These are phyloP conservation scores for Automeris io DNA, from an alignment of 2,888 invertebrate species.

Conservation along the genomic window DNA sequence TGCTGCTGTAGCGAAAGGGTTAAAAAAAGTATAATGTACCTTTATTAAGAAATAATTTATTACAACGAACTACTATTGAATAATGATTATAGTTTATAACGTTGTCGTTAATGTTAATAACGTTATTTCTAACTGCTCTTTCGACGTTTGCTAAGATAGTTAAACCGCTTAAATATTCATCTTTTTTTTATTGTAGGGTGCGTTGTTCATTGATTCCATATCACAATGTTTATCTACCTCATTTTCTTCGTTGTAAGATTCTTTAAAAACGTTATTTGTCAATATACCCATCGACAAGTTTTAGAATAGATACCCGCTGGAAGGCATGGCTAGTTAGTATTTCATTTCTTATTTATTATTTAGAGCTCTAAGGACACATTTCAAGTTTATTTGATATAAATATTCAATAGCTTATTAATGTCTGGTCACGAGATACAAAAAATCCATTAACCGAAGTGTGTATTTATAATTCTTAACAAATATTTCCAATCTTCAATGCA, in stretches of 20 bases:
- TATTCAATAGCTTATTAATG: no score
- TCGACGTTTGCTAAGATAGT: neutral
- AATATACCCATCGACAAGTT: conserved; percentile 41
- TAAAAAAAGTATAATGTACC: no score
- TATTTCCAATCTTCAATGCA: no score
- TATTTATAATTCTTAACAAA: no score
- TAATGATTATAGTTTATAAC: conserved; percentile 36
- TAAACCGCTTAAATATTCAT: conserved; percentile 5
- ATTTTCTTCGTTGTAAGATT: conserved; percentile 69
- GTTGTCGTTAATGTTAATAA: conserved; percentile 28
- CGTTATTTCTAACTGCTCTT: conserved; percentile 5
- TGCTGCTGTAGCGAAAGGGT: no score
- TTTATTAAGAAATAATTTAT: conserved; percentile 42
- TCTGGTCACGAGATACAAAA: no score
- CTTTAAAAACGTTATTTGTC: conserved; percentile 37
- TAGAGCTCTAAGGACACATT: conserved; percentile 27
- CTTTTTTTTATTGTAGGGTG: conserved; percentile 14
- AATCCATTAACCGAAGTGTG: no score
- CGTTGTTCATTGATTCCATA: conserved; percentile 48
- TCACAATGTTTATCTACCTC: conserved; percentile 75
- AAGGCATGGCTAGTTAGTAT: conserved; percentile 10
- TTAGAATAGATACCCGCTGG: conserved; percentile 6
- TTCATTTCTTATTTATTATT: conserved; percentile 18
- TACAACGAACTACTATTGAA: conserved; percentile 67
- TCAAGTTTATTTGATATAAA: conserved; percentile 25